Conservation (phyloP, 2,888 invertebrate genomes). For the Rotaria sp. region DNA sequence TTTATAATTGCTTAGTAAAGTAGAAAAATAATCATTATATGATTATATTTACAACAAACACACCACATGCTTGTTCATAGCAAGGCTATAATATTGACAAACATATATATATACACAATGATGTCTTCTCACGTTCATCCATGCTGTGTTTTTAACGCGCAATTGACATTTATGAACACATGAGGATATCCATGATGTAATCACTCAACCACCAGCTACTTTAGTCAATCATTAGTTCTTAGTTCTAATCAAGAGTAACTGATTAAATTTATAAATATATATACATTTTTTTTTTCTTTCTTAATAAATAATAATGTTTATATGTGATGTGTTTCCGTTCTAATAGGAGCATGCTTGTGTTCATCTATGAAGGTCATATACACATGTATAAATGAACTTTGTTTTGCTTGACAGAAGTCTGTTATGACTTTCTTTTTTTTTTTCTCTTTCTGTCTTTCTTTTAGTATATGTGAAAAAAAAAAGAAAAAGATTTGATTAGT, state of each 20-base stretch:
- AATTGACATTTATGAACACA: neutral
- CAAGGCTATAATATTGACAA: constrained; percentile 3
- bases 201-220: neutral
- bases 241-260: neutral
- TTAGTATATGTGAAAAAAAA: neutral
- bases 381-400: no score
- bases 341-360: no score
- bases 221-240: neutral
- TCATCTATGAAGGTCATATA: no score
- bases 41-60: neutral
- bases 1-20: neutral
- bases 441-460: neutral
- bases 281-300: neutral
- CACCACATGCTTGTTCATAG: neutral
- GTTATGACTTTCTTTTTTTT: no score
- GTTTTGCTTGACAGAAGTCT: no score
- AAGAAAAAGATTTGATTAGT: neutral
- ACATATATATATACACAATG: neutral
- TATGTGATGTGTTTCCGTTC: no score
- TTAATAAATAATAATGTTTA: no score
- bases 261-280: neutral
- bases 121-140: neutral
- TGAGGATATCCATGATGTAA: neutral
- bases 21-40: neutral
- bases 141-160: neutral